phyloP scores from a whole-genome alignment of 2,113 vertebrate genomes.

The Triplophysa tibetana region DNA sequence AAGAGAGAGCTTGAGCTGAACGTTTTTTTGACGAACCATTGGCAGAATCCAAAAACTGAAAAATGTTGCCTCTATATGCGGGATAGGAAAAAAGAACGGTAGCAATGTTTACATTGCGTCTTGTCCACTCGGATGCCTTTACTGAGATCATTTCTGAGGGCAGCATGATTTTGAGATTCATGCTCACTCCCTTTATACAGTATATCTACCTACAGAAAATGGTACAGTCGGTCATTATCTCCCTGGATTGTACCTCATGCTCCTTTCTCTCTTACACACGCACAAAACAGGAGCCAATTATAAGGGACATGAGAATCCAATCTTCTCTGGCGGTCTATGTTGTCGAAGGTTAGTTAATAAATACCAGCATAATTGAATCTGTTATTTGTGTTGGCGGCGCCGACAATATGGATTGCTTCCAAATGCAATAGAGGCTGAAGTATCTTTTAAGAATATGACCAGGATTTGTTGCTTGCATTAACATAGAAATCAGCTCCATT shows the following conservation, averaged over 20 bases:
- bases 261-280: slow-evolving; percentile 12
- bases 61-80: too few species aligned
- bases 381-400: not conserved
- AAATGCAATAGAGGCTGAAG: not conserved
- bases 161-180: not conserved
- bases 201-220: not conserved
- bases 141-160: not conserved
- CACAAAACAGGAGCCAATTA: slow-evolving; percentile 20
- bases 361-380: slow-evolving; percentile 22
- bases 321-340: slow-evolving; percentile 13
- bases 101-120: too few species aligned
- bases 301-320: not conserved
- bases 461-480: slow-evolving; percentile 34
- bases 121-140: too few species aligned
- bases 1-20: slow-evolving; percentile 22
- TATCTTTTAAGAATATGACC: slow-evolving; percentile 20
- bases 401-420: slow-evolving; percentile 9
- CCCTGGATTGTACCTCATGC: not conserved
- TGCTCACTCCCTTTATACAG: not conserved
- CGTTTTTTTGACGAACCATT: slow-evolving; percentile 2
- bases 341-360: slow-evolving; percentile 17
- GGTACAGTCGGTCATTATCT: slow-evolving; percentile 4
- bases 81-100: too few species aligned
- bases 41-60: too few species aligned
- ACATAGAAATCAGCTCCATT: slow-evolving; percentile 49